Conservation (phyloP, 2,888 invertebrate species). For the Euplexia lucipara region DNA sequence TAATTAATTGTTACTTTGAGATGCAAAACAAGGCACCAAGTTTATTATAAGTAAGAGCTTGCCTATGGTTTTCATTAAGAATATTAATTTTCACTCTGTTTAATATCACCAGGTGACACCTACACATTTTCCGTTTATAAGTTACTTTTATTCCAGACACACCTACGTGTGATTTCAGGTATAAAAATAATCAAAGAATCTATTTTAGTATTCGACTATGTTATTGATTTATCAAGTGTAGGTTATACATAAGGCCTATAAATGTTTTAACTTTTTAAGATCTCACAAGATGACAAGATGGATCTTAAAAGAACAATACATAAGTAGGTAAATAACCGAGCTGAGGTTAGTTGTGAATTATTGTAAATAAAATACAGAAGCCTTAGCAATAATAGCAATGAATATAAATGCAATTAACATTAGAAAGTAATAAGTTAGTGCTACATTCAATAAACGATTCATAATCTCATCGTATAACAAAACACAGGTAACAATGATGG, state of each 20-base stretch:
- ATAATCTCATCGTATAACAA: constrained; percentile 35
- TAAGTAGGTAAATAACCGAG: background rate
- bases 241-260: too few species aligned
- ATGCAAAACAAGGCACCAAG: background rate
- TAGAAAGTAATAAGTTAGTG: constrained; percentile 49
- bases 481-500: constrained; percentile 40
- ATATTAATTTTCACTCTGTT: background rate
- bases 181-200: background rate
- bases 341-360: background rate
- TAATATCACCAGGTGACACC: background rate
- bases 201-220: background rate
- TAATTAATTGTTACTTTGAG: background rate
- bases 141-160: background rate
- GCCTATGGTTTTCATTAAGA: too few species aligned
- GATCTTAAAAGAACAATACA: background rate
- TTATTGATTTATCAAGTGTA: constrained; percentile 16
- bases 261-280: too few species aligned
- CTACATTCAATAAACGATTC: constrained; percentile 36
- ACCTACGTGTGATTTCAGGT: constrained; percentile 6
- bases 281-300: too few species aligned
- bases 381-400: constrained; percentile 18
- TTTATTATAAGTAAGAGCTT: background rate
- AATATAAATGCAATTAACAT: constrained; percentile 50
- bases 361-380: background rate
- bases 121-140: background rate